Conservation (phyloP, 2,113 vertebrate genomes). For the Malaclemys terrapin region DNA sequence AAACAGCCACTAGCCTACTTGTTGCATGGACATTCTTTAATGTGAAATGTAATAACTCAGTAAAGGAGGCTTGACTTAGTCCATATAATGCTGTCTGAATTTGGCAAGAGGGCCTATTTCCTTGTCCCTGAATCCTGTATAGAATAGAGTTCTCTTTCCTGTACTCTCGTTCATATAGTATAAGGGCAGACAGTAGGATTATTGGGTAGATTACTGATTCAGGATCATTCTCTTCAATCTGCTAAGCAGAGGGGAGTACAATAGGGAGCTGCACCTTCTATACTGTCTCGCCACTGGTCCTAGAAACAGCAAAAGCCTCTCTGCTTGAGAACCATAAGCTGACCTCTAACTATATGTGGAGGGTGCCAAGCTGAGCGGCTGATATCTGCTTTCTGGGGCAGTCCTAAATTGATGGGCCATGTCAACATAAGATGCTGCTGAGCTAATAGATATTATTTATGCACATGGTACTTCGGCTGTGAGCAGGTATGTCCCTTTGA, state of each 20-base stretch:
- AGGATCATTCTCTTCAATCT: background rate
- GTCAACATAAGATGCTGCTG: background rate
- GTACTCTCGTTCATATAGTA: background rate
- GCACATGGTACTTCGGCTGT: background rate
- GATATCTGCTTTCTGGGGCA: background rate
- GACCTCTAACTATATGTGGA: background rate
- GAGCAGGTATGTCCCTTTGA: background rate
- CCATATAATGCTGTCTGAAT: background rate
- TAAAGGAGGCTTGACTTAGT: background rate
- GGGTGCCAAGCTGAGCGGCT: background rate
- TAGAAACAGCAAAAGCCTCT: background rate
- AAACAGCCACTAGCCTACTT: background rate
- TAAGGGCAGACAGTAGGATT: background rate
- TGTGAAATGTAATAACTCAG: rapidly evolving
- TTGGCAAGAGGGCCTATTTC: background rate
- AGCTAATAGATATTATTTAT: background rate
- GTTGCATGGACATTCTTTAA: background rate
- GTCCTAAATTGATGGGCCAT: background rate
- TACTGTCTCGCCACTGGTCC: background rate
- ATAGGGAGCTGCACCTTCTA: background rate
- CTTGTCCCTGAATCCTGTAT: background rate
- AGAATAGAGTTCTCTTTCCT: background rate
- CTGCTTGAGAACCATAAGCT: background rate
- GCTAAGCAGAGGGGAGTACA: background rate
- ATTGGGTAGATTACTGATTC: background rate